A percentile compares a stretch with the other conserved stretches of the same genome.
Evolutionary conservation across 1,140 invertebrate species (phyloP).

Genomic region (Dufourea novaeangliae): DNA sequence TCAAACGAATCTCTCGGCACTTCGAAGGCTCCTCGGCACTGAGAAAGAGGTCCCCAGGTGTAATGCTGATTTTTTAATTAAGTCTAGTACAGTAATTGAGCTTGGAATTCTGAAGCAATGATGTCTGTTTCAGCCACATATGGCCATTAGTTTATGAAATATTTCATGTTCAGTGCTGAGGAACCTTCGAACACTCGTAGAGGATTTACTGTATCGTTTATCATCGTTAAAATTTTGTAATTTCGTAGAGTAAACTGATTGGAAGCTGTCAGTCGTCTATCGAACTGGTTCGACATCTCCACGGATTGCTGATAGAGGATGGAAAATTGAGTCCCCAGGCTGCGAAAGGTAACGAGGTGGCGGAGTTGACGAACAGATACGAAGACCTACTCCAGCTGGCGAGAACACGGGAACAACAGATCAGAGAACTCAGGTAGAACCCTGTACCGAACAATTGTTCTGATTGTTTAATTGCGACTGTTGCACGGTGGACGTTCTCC

Average conservation of each 20-base stretch:
- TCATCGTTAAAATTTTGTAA: no score
- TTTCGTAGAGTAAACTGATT: slow-evolving; percentile 84
- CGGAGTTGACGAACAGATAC: slow-evolving; percentile 85
- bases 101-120: no score
- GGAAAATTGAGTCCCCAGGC: slow-evolving; percentile 86
- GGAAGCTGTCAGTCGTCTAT: slow-evolving; percentile 87
- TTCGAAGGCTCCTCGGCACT: no score
- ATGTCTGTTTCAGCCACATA: no score
- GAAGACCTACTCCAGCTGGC: slow-evolving; percentile 87
- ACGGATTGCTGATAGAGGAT: slow-evolving; percentile 86
- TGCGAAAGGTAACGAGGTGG: slow-evolving; percentile 86
- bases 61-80: no score
- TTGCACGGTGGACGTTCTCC: neutral
- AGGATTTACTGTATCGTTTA: no score
- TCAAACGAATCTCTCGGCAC: no score
- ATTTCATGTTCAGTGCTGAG: no score
- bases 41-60: no score
- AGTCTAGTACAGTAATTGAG: no score
- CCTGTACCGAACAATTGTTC: neutral
- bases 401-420: slow-evolving; percentile 88
- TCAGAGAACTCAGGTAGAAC: slow-evolving; percentile 87
- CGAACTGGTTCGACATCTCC: slow-evolving; percentile 90
- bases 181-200: no score
- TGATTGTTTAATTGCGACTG: neutral
- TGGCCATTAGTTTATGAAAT: no score